These are phyloP conservation scores for Sula dactylatra DNA, from an alignment of 2,113 vertebrate species.

Conservation along the genomic window DNA sequence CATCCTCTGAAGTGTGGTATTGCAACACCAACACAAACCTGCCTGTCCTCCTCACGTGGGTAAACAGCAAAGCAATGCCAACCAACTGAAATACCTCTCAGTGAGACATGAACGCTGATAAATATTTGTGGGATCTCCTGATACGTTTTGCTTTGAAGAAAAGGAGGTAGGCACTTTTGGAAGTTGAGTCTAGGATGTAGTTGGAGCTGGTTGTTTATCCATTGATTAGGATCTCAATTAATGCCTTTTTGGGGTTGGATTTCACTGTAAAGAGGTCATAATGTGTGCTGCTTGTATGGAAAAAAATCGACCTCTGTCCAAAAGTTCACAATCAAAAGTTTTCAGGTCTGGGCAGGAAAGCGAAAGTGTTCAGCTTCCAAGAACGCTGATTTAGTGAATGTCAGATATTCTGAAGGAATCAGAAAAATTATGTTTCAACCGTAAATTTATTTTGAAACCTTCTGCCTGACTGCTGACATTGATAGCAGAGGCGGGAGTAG, in stretches of 20 bases:
- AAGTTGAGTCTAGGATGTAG: not conserved
- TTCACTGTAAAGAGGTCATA: not conserved
- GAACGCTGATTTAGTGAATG: not conserved
- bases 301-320: not conserved
- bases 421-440: accelerated
- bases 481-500: not conserved
- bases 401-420: not conserved
- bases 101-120: not conserved
- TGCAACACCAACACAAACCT: accelerated
- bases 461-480: not conserved
- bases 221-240: not conserved
- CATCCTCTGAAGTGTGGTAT: not conserved
- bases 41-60: not conserved
- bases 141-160: not conserved
- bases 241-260: not conserved
- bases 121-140: not conserved
- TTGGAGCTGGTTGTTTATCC: not conserved
- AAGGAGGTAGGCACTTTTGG: not conserved
- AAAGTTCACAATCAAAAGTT: not conserved
- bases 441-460: not conserved
- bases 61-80: not conserved
- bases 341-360: not conserved
- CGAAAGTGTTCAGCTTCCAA: not conserved
- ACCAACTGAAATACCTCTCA: not conserved
- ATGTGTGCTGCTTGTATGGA: not conserved